Conservation (phyloP, 2,797 vertebrate genomes). For the Picus viridis region DNA sequence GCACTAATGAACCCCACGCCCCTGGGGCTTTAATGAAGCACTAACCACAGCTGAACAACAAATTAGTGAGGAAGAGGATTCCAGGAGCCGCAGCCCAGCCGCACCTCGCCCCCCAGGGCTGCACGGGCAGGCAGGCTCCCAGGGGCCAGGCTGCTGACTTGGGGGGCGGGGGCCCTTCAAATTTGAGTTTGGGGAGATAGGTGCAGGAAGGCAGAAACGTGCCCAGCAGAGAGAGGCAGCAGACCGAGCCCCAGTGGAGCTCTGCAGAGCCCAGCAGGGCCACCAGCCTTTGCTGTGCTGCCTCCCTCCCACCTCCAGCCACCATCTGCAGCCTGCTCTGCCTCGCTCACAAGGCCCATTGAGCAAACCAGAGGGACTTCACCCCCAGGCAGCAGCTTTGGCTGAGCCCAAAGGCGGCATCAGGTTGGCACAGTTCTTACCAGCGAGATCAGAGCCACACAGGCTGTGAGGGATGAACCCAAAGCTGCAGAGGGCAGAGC, state of each 20-base stretch:
- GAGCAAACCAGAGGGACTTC: background rate
- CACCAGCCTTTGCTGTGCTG: fast-evolving
- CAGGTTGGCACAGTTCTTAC: background rate
- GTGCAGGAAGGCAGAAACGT: background rate
- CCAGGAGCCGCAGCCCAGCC: background rate
- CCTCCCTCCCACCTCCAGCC: too few species aligned
- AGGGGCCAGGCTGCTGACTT: background rate
- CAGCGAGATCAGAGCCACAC: background rate
- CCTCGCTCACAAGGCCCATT: background rate
- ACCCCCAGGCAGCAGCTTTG: background rate
- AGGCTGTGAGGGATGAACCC: background rate
- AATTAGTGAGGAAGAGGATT: background rate
- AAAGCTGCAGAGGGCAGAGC: background rate
- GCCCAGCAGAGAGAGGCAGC: background rate
- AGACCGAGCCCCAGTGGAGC: background rate
- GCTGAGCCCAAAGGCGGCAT: background rate
- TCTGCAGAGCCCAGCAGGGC: background rate
- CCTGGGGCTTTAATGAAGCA: background rate
- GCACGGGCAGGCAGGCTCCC: too few species aligned
- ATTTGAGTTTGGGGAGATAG: background rate
- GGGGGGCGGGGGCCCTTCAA: background rate
- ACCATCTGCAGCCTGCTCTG: background rate
- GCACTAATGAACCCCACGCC: background rate
- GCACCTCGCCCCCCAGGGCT: background rate
- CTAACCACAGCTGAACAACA: background rate